Evolutionary conservation across 2,888 invertebrate species (phyloP), one percentile per base, ranked within the genome.

Genomic region (Plutella xylostella): DNA sequence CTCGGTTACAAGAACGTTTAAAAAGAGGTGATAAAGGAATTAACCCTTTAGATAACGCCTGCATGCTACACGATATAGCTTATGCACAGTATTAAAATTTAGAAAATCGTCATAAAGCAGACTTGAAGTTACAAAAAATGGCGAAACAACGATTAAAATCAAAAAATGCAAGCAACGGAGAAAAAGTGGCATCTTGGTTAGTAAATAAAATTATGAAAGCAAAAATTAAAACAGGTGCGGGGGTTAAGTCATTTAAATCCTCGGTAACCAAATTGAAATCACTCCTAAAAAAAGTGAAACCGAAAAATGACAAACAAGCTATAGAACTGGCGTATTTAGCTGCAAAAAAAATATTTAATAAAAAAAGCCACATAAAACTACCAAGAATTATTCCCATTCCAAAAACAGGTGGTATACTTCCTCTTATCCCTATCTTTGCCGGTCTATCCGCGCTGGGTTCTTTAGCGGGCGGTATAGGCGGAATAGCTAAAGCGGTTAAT

Each of bases 401-500:
- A n/a, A n/a, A n/a, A n/a, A n/a, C n/a, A n/a, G n/a, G n/a, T n/a
- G n/a, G n/a, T n/a, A n/a, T n/a, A n/a, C n/a, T n/a, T n/a, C n/a
- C n/a, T n/a, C n/a, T n/a, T n/a, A n/a, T n/a, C n/a, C n/a, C n/a
- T n/a, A n/a, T n/a, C n/a, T n/a, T n/a, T n/a, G n/a, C n/a, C n/a
- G n/a, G n/a, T 17, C 47, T 68, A 34, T 52, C 57, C 15, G 67
- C 68, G n/a, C 19, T 58, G 11, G 71, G 67, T 1, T 53, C 60
- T 31, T 51, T 69, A 47, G 56, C 58, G 11, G 67, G 68, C 22
- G 66, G 67, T 20, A 61, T 61, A 30, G 57, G 64, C 11, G 60
- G 60, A 43, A 58, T 71, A 17, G 57, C 59, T 3, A 68, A 63
- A n/a, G n/a, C n/a, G n/a, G n/a, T n/a, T n/a, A n/a, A n/a, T n/a